Percentiles rank a stretch among this genome's conserved stretches.
Evolutionary conservation across 2,888 invertebrate genomes (phyloP).

Genomic region (Silvanus unidentatus): DNA sequence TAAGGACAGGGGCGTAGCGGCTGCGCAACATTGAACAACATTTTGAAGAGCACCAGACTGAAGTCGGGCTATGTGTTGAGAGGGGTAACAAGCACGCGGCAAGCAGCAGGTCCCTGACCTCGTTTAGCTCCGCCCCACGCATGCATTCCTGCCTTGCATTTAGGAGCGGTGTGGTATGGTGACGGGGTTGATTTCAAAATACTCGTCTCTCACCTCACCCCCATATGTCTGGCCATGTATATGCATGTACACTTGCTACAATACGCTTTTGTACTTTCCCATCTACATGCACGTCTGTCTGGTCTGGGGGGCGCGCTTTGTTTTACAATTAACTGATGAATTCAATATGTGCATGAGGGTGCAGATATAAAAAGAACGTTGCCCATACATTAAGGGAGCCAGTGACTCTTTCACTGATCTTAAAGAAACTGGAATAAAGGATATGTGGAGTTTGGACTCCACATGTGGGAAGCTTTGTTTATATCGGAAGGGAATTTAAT

Average conservation of each 20-base stretch:
- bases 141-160: conserved; percentile 35
- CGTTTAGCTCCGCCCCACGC: conserved; percentile 50
- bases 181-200: conserved; percentile 2
- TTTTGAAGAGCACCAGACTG: conserved; percentile 3
- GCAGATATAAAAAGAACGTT: too few relatives aligned
- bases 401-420: too few relatives aligned
- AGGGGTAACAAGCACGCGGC: conserved; percentile 5
- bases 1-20: conserved; percentile 26
- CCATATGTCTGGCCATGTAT: conserved; percentile 1
- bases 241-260: neutral
- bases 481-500: too few relatives aligned
- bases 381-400: too few relatives aligned
- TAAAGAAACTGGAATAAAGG: too few relatives aligned
- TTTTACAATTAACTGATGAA: too few relatives aligned
- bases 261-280: too few relatives aligned
- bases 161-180: conserved; percentile 10
- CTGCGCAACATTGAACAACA: conserved; percentile 6
- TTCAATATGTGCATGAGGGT: too few relatives aligned
- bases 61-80: neutral
- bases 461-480: too few relatives aligned
- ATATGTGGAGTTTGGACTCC: too few relatives aligned
- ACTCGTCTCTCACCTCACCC: conserved; percentile 3
- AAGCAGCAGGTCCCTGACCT: conserved; percentile 52
- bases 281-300: too few relatives aligned
- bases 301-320: too few relatives aligned